These are phyloP conservation scores for Chiridota heheva DNA, from an alignment of 35 echinoderm and acorn worm species.

Conservation along the genomic window DNA sequence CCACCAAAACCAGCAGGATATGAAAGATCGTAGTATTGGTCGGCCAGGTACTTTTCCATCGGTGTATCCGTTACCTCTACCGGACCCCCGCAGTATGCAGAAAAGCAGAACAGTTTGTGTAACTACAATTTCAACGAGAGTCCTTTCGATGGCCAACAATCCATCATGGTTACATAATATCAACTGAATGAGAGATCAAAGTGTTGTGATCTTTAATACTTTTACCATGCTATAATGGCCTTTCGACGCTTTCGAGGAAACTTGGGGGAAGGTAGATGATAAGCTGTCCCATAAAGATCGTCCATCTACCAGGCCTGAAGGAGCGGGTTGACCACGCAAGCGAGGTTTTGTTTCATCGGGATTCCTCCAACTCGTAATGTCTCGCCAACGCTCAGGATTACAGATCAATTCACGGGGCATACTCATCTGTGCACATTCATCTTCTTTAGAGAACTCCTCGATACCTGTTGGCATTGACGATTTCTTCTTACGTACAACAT, in stretches of 20 bases:
- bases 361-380: background rate
- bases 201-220: background rate
- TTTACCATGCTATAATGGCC: background rate
- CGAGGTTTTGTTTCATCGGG: background rate
- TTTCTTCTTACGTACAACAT: conserved; percentile 21
- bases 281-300: background rate
- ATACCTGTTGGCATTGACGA: background rate
- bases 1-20: conserved; percentile 46
- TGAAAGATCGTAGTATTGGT: conserved; percentile 44
- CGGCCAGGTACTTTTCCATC: conserved; percentile 15
- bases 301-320: too few species aligned
- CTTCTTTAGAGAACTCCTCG: background rate
- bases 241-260: background rate
- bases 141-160: conserved; percentile 10
- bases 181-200: background rate
- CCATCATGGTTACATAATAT: background rate
- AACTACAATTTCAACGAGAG: background rate
- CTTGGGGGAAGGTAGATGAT: conserved; percentile 10
- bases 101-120: conserved; percentile 1
- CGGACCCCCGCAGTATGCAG: conserved; percentile 20
- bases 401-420: conserved; percentile 22
- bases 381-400: conserved; percentile 27
- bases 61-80: background rate
- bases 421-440: conserved; percentile 1
- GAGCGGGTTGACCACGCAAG: too few species aligned